Conservation (phyloP, 2,888 invertebrate genomes). For the Hyposoter dolosus region DNA sequence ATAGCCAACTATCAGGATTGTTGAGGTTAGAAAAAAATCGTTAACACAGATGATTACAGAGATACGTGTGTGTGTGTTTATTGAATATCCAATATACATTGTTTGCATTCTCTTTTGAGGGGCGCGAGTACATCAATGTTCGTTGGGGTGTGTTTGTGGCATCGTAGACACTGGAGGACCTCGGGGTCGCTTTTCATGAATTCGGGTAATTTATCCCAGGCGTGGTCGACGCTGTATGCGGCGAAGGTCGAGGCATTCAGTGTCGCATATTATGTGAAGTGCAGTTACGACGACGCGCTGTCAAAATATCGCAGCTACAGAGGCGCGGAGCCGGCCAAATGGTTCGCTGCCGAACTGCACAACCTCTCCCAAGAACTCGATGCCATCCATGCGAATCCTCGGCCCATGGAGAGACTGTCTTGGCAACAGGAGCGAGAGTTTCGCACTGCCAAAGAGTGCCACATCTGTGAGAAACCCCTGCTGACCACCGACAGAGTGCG, state of each 20-base stretch:
- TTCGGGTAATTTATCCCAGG: constrained; percentile 27
- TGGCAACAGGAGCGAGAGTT: constrained; percentile 38
- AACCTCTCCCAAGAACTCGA: constrained; percentile 31
- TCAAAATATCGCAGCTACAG: constrained; percentile 52
- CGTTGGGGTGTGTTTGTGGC: background rate
- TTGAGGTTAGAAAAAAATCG: no score
- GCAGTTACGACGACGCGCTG: background rate
- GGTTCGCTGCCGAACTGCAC: constrained; percentile 34
- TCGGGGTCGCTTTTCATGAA: constrained; percentile 17
- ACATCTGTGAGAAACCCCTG: constrained; percentile 68
- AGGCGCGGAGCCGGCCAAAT: no score
- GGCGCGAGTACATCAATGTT: no score
- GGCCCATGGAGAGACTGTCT: constrained; percentile 46
- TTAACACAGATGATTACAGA: no score
- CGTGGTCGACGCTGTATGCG: constrained; percentile 4
- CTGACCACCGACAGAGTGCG: constrained; percentile 28
- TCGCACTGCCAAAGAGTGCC: constrained; percentile 52
- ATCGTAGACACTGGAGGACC: constrained; percentile 10
- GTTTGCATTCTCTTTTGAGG: no score
- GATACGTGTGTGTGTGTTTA: no score
- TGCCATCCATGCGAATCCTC: constrained; percentile 6
- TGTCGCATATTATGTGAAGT: constrained; percentile 46
- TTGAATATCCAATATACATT: no score
- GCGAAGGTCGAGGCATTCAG: constrained; percentile 48
- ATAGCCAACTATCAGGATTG: no score